These are phyloP conservation scores for Pungitius pungitius DNA, from an alignment of 2,113 vertebrate species.

Conservation along the genomic window DNA sequence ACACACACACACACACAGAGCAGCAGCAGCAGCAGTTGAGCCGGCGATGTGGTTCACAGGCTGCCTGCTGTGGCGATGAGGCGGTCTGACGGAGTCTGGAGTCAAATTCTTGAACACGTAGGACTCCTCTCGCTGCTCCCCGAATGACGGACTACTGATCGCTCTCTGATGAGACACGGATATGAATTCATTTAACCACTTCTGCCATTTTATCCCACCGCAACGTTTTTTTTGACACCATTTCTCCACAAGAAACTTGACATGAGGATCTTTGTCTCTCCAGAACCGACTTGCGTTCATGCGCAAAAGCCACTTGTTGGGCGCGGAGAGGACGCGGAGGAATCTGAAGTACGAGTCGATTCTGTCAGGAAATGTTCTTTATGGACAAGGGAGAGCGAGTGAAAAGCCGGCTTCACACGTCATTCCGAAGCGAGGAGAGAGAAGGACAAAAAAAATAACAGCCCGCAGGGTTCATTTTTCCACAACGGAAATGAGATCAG, in stretches of 20 bases:
- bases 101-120: constrained; percentile 80
- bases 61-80: constrained; percentile 36
- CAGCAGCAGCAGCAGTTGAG: background rate
- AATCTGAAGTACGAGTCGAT: background rate
- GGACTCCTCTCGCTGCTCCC: constrained; percentile 51
- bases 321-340: constrained; percentile 6
- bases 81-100: constrained; percentile 66
- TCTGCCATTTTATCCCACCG: too few relatives aligned
- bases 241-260: background rate
- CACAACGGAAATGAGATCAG: constrained; percentile 76
- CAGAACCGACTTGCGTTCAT: background rate
- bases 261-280: background rate
- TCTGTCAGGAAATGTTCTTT: constrained; percentile 10
- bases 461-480: constrained; percentile 53
- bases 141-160: constrained; percentile 52
- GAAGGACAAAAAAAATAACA: constrained; percentile 17
- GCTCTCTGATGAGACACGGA: background rate
- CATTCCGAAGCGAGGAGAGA: background rate
- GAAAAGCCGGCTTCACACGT: constrained; percentile 36
- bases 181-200: background rate
- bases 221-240: background rate
- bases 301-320: constrained; percentile 24
- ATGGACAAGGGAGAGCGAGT: background rate
- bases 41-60: constrained; percentile 3
- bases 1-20: too few relatives aligned